Base-by-base conservation (phyloP, 2,888 invertebrate species). In the Blera fallax region DNA sequence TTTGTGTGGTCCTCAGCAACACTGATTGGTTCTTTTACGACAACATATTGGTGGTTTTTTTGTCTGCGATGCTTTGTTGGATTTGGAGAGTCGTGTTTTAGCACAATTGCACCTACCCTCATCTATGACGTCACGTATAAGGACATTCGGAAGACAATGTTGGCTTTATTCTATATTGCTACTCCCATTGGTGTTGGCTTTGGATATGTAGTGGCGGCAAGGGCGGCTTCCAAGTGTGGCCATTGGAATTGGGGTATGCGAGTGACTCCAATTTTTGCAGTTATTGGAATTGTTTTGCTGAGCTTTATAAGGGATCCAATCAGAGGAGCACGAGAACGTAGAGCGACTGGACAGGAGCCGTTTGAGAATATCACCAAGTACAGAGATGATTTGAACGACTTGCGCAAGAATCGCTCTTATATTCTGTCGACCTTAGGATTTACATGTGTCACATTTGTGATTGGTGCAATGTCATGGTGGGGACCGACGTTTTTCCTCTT, bases 391-490 rank as follows among this genome's bases (percentile, higher is more conserved):
- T 16, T 87, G 2, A 5, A 0, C 6, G 11, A 18, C 3, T 27
- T 87, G 8, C 18, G 11, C 7, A 34, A 8, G 4, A 82, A 77
- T 8, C 52, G 40, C 0, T 87, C 87, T 0, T 87, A 52, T 24
- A 3, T 82, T 0, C 40, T 87, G 10, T 73, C 67, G n/a, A 87
- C 82, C 0, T 11, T 67, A 27, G 87, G 82, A 10, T 87, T 80
- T 24, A 77, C 87, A 5, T 67, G 58, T 4, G 73, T 69, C 6
- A 34, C 82, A 11, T 87, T 87, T 50, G 48, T 34, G 11, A 69
- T 40, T 6, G 77, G 77, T 14, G 82, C 82, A 11, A 11, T 82
- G 24, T 40, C 77, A 8, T 87, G 82, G 82, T 82, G 87, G 87
- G 82, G 50, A 7, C 67, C 82, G 4, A 72, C 45, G n/a, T 77